Base-by-base conservation (phyloP, 2,888 invertebrate species). In the Hirudinaria manillensis region DNA sequence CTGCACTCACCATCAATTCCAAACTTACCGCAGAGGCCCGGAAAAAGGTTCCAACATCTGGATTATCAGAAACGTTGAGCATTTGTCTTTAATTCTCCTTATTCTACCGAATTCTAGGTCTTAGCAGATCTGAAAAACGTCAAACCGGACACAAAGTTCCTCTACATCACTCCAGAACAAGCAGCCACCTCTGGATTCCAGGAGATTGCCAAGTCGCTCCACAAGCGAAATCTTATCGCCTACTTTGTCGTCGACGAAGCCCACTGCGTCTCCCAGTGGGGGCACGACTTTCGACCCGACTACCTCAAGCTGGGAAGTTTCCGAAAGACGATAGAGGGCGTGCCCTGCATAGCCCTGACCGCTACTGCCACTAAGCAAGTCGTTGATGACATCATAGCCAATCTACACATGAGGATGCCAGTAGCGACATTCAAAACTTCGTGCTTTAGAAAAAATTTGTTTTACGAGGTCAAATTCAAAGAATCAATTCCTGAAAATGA, bases 121-220 rank as follows among this genome's bases (percentile, higher is more conserved):
- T 68, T 83, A 6, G 77, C 77, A 27, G 94, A 96, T 86, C 87
- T 98, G 77, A 89, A 88, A 77, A 88, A 89, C 70, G 88, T 89
- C 80, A 89, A 88, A 78, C 94, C 96, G 0, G 89, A 88, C 75
- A 93, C 91, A 27, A 91, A 90, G 81, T 89, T 99, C 80, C 87
- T 99, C 36, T 99, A 98, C 86, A 90, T 99, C 7, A 99, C 99
- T 1, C 99, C 99, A 0, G 99, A 99, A 85, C 93, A 95, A 86
- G 94, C 93, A 66, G 91, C 91, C 1, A 93, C 94, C 2, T 87
- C 88, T 21, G 80, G 77, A 67, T 86, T 86, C 77, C 80, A 80
- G 72, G 70, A 70, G 67, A 84, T 93, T 1, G 87, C 92, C 77
- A 88, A 89, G 34, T 89, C 90, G 81, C 86, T 96, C 80, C 86